phyloP scores from a whole-genome alignment of 2,888 invertebrate species.

The Hypomecis punctinalis region DNA sequence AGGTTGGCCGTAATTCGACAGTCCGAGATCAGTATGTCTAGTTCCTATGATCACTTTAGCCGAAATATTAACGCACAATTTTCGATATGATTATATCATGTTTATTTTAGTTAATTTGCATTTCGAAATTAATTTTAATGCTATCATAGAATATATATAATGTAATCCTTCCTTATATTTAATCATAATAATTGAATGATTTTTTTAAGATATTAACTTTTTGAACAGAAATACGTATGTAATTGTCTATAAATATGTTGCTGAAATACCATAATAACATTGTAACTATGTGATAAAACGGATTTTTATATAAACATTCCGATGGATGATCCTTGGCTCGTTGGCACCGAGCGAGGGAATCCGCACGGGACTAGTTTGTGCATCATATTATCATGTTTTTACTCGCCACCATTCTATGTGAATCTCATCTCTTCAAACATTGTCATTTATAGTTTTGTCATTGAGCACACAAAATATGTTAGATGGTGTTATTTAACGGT shows the following conservation, averaged over 20 bases:
- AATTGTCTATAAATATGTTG: not conserved
- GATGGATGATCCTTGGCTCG: conserved; percentile 32
- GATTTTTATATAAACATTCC: conserved; percentile 40
- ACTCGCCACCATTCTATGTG: conserved; percentile 19
- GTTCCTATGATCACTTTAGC: conserved; percentile 58
- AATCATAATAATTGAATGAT: not conserved
- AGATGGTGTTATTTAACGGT: no score
- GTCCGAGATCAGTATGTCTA: conserved; percentile 51
- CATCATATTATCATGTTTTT: not conserved
- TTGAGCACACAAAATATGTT: no score
- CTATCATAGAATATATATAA: conserved; percentile 10
- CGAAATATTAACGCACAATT: conserved; percentile 61
- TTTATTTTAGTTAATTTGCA: conserved; percentile 26
- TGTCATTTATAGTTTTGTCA: not conserved
- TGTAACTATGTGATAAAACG: conserved; percentile 14
- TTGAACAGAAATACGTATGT: not conserved
- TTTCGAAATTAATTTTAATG: conserved; percentile 18
- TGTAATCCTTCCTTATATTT: conserved; percentile 13
- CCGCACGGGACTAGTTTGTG: conserved; percentile 1
- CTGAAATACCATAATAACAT: not conserved
- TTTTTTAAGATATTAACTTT: conserved; percentile 3
- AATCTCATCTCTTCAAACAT: conserved; percentile 38
- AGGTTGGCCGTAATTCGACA: conserved; percentile 31
- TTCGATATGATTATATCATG: conserved; percentile 19
- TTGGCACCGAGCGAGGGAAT: conserved; percentile 19